A percentile compares a stretch with the other conserved stretches of the same genome.
These are phyloP conservation scores for Megatriorchis doriae DNA, from an alignment of 2,113 vertebrate genomes.

Conservation along the genomic window DNA sequence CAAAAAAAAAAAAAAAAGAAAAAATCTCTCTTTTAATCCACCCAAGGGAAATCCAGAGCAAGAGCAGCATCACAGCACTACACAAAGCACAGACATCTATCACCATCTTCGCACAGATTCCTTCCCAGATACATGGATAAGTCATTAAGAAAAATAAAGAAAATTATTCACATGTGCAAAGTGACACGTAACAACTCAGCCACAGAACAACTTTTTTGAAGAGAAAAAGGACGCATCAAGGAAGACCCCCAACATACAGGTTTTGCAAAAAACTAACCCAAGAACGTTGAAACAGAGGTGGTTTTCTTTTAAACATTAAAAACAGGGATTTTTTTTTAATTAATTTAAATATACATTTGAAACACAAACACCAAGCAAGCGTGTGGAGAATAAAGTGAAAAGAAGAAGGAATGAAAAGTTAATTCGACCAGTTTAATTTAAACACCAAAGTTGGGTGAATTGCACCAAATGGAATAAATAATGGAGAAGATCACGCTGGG, in stretches of 20 bases:
- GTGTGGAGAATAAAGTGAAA: constrained; percentile 2
- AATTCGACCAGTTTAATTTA: constrained; percentile 18
- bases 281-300: not conserved
- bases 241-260: not conserved
- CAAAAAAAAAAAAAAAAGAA: not conserved
- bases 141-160: not conserved
- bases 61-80: constrained; percentile 25
- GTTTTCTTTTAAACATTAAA: not conserved
- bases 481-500: not conserved
- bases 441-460: not conserved
- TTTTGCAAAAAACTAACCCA: not conserved
- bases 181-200: not conserved
- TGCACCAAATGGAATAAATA: constrained; percentile 55
- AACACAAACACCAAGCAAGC: constrained; percentile 24
- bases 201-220: not conserved
- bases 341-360: constrained; percentile 27
- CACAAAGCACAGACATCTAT: constrained; percentile 10
- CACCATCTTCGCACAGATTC: not conserved
- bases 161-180: not conserved
- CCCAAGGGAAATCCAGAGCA: constrained; percentile 19
- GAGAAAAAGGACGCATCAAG: not conserved
- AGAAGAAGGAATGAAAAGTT: constrained; percentile 4
- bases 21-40: constrained; percentile 35
- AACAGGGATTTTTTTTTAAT: not conserved
- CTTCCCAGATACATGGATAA: not conserved